These are phyloP conservation scores for Pardosa pseudoannulata DNA, from an alignment of 2,888 invertebrate species.

Conservation along the genomic window DNA sequence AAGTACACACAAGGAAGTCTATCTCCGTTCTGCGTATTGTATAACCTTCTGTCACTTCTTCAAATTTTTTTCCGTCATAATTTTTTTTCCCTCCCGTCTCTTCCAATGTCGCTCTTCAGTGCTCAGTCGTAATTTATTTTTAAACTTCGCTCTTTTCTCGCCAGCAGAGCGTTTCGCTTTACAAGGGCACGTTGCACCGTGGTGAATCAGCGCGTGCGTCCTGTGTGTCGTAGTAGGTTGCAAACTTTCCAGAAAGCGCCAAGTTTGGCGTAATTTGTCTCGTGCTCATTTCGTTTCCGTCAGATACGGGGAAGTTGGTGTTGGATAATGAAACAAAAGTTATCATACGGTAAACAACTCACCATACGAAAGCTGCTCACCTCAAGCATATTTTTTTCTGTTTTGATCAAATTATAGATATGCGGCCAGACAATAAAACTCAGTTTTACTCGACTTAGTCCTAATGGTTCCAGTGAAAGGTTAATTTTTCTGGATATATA, in stretches of 20 bases:
- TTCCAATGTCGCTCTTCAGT: slow-evolving; percentile 27
- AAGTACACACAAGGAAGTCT: not conserved
- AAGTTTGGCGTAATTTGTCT: not conserved
- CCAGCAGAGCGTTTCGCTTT: slow-evolving; percentile 40
- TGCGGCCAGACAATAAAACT: no score
- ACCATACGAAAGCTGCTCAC: no score
- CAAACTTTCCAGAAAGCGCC: not conserved
- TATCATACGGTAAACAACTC: no score
- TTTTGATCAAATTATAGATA: no score
- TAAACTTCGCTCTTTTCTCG: slow-evolving; percentile 58
- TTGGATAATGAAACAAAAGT: no score
- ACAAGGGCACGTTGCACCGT: slow-evolving; percentile 65
- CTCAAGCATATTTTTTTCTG: no score
- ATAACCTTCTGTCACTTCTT: slow-evolving; percentile 16
- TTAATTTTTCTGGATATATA: no score
- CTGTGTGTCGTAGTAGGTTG: slow-evolving; percentile 45
- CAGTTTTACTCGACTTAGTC: no score
- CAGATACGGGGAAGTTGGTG: no score
- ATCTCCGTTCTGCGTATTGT: not conserved
- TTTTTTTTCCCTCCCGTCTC: not conserved
- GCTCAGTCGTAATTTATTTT: slow-evolving; percentile 59
- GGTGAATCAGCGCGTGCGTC: slow-evolving; percentile 64
- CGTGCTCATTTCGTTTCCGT: no score
- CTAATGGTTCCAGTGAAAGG: no score
- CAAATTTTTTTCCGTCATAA: not conserved